phyloP scores from a whole-genome alignment of 2,113 vertebrate species.

The Thalassarche chlororhynchos region DNA sequence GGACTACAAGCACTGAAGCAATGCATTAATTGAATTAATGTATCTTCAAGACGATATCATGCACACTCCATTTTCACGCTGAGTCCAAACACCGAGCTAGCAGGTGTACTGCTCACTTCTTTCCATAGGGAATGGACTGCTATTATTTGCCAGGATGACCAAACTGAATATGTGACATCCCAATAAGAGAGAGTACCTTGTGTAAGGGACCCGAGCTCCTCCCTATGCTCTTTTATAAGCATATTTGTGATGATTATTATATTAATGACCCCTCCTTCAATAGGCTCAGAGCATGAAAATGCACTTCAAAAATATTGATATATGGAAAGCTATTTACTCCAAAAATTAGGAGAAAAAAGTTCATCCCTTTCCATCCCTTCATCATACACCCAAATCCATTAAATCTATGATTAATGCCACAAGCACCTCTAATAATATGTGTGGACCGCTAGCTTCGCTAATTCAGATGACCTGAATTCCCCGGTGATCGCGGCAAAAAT shows the following conservation, averaged over 20 bases:
- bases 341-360: neutral
- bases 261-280: neutral
- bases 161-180: neutral
- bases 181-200: neutral
- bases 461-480: neutral
- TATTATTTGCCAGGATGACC: neutral
- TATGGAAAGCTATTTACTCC: neutral
- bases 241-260: neutral
- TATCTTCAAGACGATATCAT: neutral
- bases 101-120: neutral
- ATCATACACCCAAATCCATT: neutral
- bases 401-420: neutral
- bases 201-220: neutral
- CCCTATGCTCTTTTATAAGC: neutral
- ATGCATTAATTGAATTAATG: accelerated
- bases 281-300: neutral
- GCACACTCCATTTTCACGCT: neutral
- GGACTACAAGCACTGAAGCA: neutral
- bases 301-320: neutral
- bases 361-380: neutral
- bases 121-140: neutral
- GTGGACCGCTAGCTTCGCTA: neutral
- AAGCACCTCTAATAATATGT: neutral
- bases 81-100: neutral
- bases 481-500: accelerated